Base-by-base conservation (phyloP, 1,140 invertebrate genomes). In the Zaprionus ghesquierei region DNA sequence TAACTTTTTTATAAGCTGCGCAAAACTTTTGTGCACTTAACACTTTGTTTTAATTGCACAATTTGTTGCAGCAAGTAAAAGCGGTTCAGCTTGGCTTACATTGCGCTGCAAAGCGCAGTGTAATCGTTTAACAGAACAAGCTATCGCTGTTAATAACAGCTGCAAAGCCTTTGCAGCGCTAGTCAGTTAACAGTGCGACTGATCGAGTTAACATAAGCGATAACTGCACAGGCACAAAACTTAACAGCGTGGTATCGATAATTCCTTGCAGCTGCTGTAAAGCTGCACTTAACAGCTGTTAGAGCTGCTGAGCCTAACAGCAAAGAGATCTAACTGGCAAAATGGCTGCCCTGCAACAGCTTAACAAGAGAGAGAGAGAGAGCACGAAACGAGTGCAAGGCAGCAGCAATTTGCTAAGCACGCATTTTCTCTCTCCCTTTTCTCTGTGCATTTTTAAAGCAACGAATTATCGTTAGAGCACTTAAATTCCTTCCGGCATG, bases 381-480 rank as follows among this genome's bases (percentile, higher is more conserved):
- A 2, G 27, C 2, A 1, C 25, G 25, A 27, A n/a, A n/a, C n/a
- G n/a, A n/a, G n/a, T n/a, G n/a, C n/a, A n/a, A n/a, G n/a, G n/a
- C n/a, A n/a, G n/a, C n/a, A n/a, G n/a, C n/a, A n/a, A n/a, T n/a
- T n/a, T n/a, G n/a, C n/a, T n/a, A n/a, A n/a, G n/a, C n/a, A n/a
- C n/a, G n/a, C n/a, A n/a, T n/a, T n/a, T n/a, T n/a, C n/a, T n/a
- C n/a, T n/a, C n/a, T n/a, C n/a, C n/a, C n/a, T n/a, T n/a, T 29
- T 9, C 41, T 46, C 41, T 5, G 18, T 12, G 15, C 20, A 20
- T 46, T 20, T 46, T 46, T 46, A 12, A 46, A 22, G 15, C 18
- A 22, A 51, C 23, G 46, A 62, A 62, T 54, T 63, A 18, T 15
- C n/a, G n/a, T n/a, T n/a, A n/a, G n/a, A n/a, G n/a, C n/a, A 8